These are phyloP conservation scores for Chelonia mydas DNA, from an alignment of 2,797 vertebrate genomes.

Conservation along the genomic window DNA sequence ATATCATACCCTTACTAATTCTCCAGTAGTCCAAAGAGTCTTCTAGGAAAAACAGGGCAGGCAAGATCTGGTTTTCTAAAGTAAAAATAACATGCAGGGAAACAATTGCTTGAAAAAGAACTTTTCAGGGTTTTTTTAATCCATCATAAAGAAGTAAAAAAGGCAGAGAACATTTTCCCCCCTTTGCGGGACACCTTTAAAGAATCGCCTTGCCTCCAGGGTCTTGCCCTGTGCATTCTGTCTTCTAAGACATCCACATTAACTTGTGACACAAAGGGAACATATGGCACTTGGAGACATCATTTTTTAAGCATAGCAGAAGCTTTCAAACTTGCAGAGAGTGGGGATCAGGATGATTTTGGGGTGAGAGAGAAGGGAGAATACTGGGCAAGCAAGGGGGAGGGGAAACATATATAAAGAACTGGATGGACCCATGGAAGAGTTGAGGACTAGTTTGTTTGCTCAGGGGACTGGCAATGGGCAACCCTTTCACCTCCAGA, in stretches of 20 bases:
- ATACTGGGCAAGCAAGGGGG: not conserved
- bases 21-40: not conserved
- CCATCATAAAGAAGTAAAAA: not conserved
- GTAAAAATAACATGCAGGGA: not conserved
- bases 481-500: not conserved
- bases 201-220: not conserved
- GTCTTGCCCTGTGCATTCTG: not conserved
- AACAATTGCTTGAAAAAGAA: not conserved
- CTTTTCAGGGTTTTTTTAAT: not conserved
- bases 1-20: not conserved
- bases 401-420: not conserved
- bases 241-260: not conserved
- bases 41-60: not conserved
- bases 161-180: not conserved
- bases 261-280: not conserved
- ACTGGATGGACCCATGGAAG: not conserved
- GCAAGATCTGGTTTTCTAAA: not conserved
- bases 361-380: not conserved
- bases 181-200: not conserved
- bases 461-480: not conserved
- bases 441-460: not conserved
- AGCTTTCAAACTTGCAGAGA: not conserved
- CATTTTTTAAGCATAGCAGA: not conserved
- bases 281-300: not conserved
- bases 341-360: not conserved